phyloP scores from a whole-genome alignment of 2,113 vertebrate genomes.

The Solenodon paradoxus region DNA sequence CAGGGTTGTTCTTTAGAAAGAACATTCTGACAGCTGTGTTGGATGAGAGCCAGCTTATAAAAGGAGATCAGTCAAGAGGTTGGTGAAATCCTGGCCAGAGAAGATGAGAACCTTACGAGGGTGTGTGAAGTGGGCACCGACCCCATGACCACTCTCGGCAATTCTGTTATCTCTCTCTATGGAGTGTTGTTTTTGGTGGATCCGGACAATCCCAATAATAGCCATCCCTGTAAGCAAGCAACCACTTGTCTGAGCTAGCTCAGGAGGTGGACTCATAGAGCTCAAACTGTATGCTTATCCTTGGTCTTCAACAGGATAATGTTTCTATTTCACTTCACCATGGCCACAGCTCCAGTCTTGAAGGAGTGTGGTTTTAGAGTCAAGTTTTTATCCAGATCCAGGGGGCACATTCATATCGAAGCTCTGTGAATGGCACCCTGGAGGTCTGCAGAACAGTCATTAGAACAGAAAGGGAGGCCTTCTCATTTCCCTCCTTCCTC shows the following conservation, averaged over 20 bases:
- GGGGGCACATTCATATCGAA: background rate
- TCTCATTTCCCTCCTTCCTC: background rate
- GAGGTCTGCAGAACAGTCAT: background rate
- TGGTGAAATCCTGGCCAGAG: conserved; percentile 2
- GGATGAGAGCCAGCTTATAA: conserved; percentile 34
- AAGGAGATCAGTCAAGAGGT: conserved; percentile 42
- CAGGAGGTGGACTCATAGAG: background rate
- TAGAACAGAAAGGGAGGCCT: fast-evolving
- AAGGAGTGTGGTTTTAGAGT: background rate
- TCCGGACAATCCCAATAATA: background rate
- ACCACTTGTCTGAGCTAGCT: background rate
- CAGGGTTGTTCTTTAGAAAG: conserved; percentile 46
- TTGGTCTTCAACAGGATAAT: background rate
- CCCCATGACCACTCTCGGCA: background rate
- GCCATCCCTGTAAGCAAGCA: background rate
- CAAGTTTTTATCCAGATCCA: background rate
- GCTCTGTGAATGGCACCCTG: too few relatives aligned
- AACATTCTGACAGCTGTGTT: conserved; percentile 60
- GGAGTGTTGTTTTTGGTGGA: background rate
- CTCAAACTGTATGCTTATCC: background rate
- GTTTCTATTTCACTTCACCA: background rate
- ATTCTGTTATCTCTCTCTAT: conserved; percentile 46
- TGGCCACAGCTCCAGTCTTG: background rate
- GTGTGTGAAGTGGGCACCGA: conserved; percentile 4
- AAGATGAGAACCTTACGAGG: background rate